Percentiles rank a stretch among this genome's conserved stretches.
These are phyloP conservation scores for Lamprologus lemairii DNA, from an alignment of 2,113 vertebrate species.

Conservation along the genomic window DNA sequence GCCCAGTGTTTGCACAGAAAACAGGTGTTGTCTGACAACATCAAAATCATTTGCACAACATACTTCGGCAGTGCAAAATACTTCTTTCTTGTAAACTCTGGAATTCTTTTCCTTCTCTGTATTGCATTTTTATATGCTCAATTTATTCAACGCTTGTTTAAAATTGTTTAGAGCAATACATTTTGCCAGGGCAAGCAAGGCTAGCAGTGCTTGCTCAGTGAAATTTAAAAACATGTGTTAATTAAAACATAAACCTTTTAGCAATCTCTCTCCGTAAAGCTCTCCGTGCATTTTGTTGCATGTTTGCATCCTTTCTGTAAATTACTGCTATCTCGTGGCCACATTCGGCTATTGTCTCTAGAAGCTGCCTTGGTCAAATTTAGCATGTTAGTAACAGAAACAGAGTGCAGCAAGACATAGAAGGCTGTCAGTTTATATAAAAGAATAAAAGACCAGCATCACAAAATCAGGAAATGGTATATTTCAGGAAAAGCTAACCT, in stretches of 20 bases:
- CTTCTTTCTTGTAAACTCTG: not conserved
- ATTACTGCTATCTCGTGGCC: not conserved
- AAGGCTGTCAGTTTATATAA: not conserved
- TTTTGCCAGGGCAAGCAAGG: not conserved
- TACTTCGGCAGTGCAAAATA: not conserved
- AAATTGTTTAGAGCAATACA: not conserved
- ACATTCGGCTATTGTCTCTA: not conserved
- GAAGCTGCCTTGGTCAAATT: not conserved
- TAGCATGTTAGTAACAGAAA: not conserved
- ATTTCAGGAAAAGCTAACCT: conserved; percentile 1
- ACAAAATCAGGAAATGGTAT: not conserved
- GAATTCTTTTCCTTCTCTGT: not conserved
- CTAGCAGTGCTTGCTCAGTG: not conserved
- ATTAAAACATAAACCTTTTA: rapidly evolving
- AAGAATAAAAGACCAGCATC: not conserved
- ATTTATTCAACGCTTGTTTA: not conserved
- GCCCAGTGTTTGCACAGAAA: not conserved
- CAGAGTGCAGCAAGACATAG: not conserved
- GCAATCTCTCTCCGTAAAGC: not conserved
- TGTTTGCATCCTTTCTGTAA: not conserved
- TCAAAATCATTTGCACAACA: not conserved
- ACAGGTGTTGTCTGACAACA: not conserved
- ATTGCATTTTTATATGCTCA: not conserved
- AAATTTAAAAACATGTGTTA: not conserved
- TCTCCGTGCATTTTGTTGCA: not conserved